Evolutionary conservation across 2,113 vertebrate species (phyloP).

Genomic region (Gasterosteus aculeatus): DNA sequence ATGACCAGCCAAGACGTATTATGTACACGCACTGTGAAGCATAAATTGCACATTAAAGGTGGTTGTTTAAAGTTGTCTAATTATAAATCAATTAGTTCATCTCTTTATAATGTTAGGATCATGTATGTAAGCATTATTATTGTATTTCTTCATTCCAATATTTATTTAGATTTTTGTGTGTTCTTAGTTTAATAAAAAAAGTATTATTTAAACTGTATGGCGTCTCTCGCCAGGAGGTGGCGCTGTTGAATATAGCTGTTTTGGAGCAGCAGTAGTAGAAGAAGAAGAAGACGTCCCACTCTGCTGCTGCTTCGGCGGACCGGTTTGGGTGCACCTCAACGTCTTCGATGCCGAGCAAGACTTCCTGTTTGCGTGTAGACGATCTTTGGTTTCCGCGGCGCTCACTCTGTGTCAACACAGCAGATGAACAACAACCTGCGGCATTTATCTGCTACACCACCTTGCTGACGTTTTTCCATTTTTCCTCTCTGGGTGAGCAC

Average conservation of each 20-base stretch:
- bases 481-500: background rate
- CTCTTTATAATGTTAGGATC: background rate
- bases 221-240: background rate
- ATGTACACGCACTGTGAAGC: too few species aligned
- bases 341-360: background rate
- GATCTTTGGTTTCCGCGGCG: slow-evolving; percentile 41
- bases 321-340: too few species aligned
- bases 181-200: background rate
- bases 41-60: background rate
- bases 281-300: slow-evolving; percentile 23
- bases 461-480: background rate
- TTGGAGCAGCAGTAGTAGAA: background rate
- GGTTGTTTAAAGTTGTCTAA: background rate
- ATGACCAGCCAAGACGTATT: too few species aligned
- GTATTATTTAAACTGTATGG: background rate
- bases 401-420: slow-evolving; percentile 43
- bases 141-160: background rate
- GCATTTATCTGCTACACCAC: background rate
- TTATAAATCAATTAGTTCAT: background rate
- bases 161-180: background rate
- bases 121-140: background rate
- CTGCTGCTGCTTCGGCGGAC: background rate
- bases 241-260: background rate
- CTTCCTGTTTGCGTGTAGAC: fast-evolving
- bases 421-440: slow-evolving; percentile 14